Evolutionary conservation across 2,113 vertebrate species (phyloP).

Genomic region (Chrysemys picta): DNA sequence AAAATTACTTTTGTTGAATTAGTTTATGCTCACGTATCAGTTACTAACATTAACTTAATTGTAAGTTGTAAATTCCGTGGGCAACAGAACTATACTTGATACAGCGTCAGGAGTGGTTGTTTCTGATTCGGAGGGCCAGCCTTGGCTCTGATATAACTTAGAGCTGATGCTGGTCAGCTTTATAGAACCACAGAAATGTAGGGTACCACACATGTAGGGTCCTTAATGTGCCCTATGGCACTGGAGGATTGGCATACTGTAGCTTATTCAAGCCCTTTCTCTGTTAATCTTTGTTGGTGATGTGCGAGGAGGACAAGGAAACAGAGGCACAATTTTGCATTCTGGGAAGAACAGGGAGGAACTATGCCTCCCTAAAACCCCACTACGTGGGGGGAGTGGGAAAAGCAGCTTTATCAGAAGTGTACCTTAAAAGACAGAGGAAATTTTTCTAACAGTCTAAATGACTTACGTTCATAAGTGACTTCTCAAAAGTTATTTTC

Average conservation of each 20-base stretch:
- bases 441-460: neutral
- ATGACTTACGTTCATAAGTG: neutral
- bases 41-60: neutral
- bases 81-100: neutral
- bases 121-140: neutral
- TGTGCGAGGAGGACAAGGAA: neutral
- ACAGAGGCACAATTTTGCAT: neutral
- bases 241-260: too few species aligned
- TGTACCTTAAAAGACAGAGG: neutral
- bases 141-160: neutral
- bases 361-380: too few species aligned
- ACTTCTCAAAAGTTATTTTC: too few species aligned
- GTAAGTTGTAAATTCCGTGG: neutral
- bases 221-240: too few species aligned
- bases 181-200: neutral
- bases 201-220: neutral
- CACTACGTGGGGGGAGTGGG: too few species aligned
- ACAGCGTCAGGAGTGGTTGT: neutral
- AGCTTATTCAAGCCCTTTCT: too few species aligned
- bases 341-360: too few species aligned
- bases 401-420: neutral
- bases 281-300: fast-evolving
- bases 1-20: neutral
- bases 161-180: neutral
- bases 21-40: neutral